Percentiles rank a stretch among this genome's conserved stretches.
Evolutionary conservation across 2,797 vertebrate species (phyloP).

Genomic region (Coccyzus lansbergi): DNA sequence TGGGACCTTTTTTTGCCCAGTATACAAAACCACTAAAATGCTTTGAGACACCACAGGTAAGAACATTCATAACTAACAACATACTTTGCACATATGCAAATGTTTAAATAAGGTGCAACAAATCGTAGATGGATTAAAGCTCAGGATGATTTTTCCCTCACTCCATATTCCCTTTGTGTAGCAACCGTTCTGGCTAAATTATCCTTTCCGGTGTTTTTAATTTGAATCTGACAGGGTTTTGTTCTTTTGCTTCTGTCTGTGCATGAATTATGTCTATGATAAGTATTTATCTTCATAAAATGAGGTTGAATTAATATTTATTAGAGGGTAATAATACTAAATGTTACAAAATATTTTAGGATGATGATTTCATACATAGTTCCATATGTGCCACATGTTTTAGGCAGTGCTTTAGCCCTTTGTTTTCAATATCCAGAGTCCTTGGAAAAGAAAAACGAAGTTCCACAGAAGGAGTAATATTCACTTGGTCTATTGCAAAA

Average conservation of each 20-base stretch:
- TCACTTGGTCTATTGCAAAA: background rate
- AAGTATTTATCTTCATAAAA: slow-evolving; percentile 12
- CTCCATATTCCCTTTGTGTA: background rate
- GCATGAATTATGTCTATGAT: background rate
- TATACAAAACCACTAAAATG: background rate
- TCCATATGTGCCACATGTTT: background rate
- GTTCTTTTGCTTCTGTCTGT: background rate
- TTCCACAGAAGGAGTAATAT: background rate
- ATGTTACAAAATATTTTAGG: background rate
- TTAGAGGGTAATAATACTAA: background rate
- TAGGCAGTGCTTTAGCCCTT: background rate
- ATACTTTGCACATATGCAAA: background rate
- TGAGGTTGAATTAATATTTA: slow-evolving; percentile 26
- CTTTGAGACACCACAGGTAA: background rate
- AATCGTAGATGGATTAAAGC: background rate
- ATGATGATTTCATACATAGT: background rate
- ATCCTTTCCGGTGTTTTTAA: slow-evolving; percentile 30
- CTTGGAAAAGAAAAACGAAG: background rate
- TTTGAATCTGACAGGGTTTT: slow-evolving; percentile 4
- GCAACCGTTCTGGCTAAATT: slow-evolving; percentile 19
- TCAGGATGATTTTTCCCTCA: background rate
- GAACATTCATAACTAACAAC: background rate
- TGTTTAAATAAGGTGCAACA: background rate
- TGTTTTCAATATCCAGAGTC: background rate
- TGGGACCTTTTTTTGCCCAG: background rate